phyloP scores from a whole-genome alignment of 2,113 vertebrate genomes.

The Jacana jacana region DNA sequence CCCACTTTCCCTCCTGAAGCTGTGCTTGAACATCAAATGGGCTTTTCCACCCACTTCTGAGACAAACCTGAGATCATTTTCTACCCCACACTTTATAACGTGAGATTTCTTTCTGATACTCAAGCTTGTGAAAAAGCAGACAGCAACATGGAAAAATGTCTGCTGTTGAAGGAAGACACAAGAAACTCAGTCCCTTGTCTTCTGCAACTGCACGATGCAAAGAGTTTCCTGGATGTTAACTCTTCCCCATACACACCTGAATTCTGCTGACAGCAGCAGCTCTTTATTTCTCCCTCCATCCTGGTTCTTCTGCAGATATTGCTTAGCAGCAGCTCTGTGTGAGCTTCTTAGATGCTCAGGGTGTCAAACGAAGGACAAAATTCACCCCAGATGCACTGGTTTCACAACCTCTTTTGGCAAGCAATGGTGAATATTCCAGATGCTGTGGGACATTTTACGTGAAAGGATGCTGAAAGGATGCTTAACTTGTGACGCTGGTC shows the following conservation, averaged over 20 bases:
- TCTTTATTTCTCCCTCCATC: neutral
- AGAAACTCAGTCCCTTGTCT: neutral
- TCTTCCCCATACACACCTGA: neutral
- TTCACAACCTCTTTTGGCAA: neutral
- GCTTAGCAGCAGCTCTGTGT: neutral
- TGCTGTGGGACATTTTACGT: neutral
- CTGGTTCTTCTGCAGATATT: neutral
- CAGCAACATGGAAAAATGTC: neutral
- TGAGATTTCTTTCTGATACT: neutral
- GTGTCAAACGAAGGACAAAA: neutral
- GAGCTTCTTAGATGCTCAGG: neutral
- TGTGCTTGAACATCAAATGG: neutral
- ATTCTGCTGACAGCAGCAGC: neutral
- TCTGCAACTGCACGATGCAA: accelerated
- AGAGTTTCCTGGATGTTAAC: neutral
- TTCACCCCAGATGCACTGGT: neutral
- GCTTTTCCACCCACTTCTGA: neutral
- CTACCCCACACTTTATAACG: accelerated
- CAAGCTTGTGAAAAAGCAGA: neutral
- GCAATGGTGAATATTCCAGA: neutral
- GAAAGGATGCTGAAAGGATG: neutral
- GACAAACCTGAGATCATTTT: neutral
- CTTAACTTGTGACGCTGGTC: neutral
- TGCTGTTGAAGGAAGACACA: neutral
- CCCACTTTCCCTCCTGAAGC: neutral